Evolutionary conservation across 2,113 vertebrate genomes (phyloP).

Genomic region (Vulpes lagopus): DNA sequence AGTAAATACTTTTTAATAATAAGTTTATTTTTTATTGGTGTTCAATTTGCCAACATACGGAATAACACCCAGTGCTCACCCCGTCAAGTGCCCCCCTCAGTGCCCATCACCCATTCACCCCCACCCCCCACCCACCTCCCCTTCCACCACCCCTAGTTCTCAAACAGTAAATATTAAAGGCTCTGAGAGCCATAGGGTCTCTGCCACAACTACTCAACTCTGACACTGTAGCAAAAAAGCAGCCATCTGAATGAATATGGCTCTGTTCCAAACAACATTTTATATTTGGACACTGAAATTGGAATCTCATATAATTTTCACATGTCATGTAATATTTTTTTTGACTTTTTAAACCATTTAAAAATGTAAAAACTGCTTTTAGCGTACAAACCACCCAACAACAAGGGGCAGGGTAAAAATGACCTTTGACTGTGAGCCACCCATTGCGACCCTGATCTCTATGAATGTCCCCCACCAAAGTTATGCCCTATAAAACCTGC

Average conservation of each 20-base stretch:
- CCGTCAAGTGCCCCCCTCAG: no score
- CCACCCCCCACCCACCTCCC: no score
- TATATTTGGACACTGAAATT: background rate
- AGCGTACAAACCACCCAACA: no score
- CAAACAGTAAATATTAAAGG: background rate
- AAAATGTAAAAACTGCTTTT: background rate
- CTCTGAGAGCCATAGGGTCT: background rate
- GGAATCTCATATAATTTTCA: background rate
- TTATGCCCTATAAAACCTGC: rapidly evolving
- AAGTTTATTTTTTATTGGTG: no score
- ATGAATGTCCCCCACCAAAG: background rate
- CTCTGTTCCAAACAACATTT: background rate
- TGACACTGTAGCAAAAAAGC: background rate
- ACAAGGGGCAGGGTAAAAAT: no score
- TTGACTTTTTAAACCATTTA: background rate
- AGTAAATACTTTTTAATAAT: no score
- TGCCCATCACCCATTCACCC: no score
- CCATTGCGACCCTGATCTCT: rapidly evolving
- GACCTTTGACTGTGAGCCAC: background rate
- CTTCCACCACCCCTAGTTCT: no score
- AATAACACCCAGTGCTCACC: no score
- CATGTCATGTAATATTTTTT: background rate
- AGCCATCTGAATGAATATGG: rapidly evolving
- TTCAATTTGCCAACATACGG: no score
- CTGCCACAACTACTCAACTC: background rate